These are phyloP conservation scores for Mythimna impura DNA, from an alignment of 2,888 invertebrate species.

Conservation along the genomic window DNA sequence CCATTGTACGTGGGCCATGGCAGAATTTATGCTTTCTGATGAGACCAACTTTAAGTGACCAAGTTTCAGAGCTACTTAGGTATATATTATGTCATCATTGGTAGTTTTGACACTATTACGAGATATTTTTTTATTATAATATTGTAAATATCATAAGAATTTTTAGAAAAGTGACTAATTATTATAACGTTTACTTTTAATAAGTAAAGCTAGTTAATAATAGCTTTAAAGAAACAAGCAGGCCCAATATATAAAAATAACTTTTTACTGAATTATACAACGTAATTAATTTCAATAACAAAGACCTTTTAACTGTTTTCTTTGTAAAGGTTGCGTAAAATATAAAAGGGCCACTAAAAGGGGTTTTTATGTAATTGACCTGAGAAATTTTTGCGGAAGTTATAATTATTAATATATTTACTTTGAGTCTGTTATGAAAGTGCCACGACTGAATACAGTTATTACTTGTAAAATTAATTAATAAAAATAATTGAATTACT, in stretches of 20 bases:
- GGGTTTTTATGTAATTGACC: constrained; percentile 54
- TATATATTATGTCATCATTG: no score
- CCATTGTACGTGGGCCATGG: no score
- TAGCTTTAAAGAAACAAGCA: background rate
- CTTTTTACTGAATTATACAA: constrained; percentile 34
- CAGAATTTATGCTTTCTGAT: no score
- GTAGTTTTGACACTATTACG: no score
- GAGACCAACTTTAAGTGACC: no score
- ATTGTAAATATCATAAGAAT: background rate
- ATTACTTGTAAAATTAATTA: constrained; percentile 29
- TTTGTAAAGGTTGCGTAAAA: constrained; percentile 30
- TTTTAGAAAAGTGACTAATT: background rate
- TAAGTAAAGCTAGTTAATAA: background rate
- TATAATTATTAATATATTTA: constrained; percentile 58
- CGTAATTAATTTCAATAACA: constrained; percentile 55
- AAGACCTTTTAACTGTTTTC: constrained; percentile 46
- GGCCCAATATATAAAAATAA: constrained; percentile 10
- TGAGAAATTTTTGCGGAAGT: constrained; percentile 41
- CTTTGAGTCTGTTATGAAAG: constrained; percentile 49
- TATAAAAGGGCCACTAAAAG: constrained; percentile 41
- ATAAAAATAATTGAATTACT: constrained; percentile 34
- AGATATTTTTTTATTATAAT: background rate
- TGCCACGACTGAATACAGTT: constrained; percentile 39
- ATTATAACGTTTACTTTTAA: background rate
- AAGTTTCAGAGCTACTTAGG: no score